Percentiles rank a stretch among this genome's conserved stretches.
Conservation (phyloP, 1,140 invertebrate species). For the Drosophila erecta region DNA sequence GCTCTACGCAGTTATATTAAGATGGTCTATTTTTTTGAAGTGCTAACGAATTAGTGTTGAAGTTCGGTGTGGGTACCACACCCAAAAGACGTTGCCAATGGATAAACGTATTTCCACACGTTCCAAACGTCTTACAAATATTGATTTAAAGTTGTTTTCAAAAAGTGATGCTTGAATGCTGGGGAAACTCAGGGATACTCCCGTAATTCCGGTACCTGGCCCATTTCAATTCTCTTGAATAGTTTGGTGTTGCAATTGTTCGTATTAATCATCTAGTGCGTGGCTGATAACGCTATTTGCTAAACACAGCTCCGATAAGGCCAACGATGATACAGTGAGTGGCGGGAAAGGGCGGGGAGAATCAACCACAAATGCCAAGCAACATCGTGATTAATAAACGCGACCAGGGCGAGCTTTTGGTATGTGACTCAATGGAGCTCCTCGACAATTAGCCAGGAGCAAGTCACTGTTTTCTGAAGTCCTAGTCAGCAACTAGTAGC, state of each 20-base stretch:
- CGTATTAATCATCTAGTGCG: conserved; percentile 62
- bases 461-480: not conserved
- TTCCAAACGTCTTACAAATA: not conserved
- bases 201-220: not conserved
- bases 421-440: conserved; percentile 31
- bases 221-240: not conserved
- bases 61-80: not conserved
- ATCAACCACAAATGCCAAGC: conserved; percentile 8
- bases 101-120: not conserved
- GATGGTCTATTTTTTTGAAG: conserved; percentile 9
- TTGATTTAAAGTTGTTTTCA: not conserved
- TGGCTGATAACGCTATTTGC: conserved; percentile 73
- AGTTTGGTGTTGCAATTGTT: conserved; percentile 59
- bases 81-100: not conserved
- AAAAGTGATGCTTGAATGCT: too few species aligned
- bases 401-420: conserved; percentile 20
- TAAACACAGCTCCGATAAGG: conserved; percentile 68
- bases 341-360: not conserved
- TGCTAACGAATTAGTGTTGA: conserved; percentile 5
- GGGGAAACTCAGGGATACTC: not conserved
- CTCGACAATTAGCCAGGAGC: not conserved
- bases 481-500: too few species aligned
- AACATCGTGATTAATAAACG: conserved; percentile 42
- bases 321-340: conserved; percentile 25
- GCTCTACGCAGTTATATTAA: not conserved